phyloP scores from a whole-genome alignment of 2,888 invertebrate species.

The Hyposoter didymator region DNA sequence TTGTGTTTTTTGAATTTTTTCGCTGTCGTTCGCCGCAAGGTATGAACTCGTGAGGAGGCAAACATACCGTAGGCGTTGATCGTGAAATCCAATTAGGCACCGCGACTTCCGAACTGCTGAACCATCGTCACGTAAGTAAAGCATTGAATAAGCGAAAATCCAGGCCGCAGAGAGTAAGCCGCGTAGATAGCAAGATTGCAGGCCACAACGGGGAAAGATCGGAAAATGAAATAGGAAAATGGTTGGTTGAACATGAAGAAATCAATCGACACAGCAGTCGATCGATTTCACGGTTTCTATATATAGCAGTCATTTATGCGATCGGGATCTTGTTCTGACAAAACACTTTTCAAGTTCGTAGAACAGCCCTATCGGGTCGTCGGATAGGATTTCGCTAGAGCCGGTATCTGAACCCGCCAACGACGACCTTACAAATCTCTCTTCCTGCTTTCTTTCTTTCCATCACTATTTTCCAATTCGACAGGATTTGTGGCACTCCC shows the following conservation, averaged over 20 bases:
- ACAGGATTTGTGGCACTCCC: constrained; percentile 20
- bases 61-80: neutral
- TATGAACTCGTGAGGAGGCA: constrained; percentile 11
- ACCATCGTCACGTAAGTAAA: neutral
- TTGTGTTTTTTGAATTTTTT: no score
- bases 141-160: constrained; percentile 19
- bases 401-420: constrained; percentile 9
- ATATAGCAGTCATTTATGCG: neutral
- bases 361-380: constrained; percentile 4
- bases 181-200: neutral
- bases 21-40: neutral
- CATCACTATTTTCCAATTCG: neutral
- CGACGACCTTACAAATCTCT: constrained; percentile 6
- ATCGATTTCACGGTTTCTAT: constrained; percentile 27
- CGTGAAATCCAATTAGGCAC: constrained; percentile 44
- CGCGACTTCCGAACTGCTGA: constrained; percentile 19
- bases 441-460: neutral
- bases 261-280: constrained; percentile 18
- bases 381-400: constrained; percentile 17
- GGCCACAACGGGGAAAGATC: neutral
- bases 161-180: neutral
- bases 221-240: neutral
- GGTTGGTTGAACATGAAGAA: constrained; percentile 1
- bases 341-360: constrained; percentile 13
- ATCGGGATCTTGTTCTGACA: constrained; percentile 32